phyloP scores from a whole-genome alignment of 1,140 invertebrate species.

The Megathymus violae region DNA sequence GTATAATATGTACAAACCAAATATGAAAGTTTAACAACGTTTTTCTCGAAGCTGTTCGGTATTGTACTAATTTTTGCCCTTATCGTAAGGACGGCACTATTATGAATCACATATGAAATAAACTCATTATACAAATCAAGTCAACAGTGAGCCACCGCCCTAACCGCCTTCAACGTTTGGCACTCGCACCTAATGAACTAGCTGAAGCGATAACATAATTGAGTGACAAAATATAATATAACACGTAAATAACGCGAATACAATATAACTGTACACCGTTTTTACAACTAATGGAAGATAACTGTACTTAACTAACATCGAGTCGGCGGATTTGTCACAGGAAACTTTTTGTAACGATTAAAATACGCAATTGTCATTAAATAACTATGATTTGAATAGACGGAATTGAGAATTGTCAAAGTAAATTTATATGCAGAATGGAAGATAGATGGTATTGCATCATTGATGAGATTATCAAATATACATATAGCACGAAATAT shows the following conservation, averaged over 20 bases:
- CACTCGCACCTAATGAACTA: conserved; percentile 55
- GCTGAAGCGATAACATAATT: conserved; percentile 53
- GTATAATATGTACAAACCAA: too few species aligned
- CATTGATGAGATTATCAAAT: too few species aligned
- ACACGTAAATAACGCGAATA: conserved; percentile 45
- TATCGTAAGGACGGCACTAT: too few species aligned
- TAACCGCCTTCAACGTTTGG: conserved; percentile 48
- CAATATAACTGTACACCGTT: conserved; percentile 56
- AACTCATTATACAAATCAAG: background rate
- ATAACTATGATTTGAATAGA: background rate
- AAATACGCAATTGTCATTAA: background rate
- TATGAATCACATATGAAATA: background rate
- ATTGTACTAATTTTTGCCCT: too few species aligned
- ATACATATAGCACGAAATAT: background rate
- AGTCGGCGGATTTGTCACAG: conserved; percentile 17
- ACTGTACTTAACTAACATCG: conserved; percentile 45
- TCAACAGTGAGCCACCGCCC: conserved; percentile 30
- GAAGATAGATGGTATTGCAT: too few species aligned
- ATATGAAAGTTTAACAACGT: too few species aligned
- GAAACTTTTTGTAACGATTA: conserved; percentile 17
- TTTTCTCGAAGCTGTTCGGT: too few species aligned
- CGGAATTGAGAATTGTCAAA: too few species aligned
- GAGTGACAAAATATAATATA: conserved; percentile 52
- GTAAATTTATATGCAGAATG: background rate
- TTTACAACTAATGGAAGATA: conserved; percentile 67